A percentile compares a stretch with the other conserved stretches of the same genome.
Evolutionary conservation across 2,113 vertebrate species (phyloP).

Genomic region (Cathartes aura): DNA sequence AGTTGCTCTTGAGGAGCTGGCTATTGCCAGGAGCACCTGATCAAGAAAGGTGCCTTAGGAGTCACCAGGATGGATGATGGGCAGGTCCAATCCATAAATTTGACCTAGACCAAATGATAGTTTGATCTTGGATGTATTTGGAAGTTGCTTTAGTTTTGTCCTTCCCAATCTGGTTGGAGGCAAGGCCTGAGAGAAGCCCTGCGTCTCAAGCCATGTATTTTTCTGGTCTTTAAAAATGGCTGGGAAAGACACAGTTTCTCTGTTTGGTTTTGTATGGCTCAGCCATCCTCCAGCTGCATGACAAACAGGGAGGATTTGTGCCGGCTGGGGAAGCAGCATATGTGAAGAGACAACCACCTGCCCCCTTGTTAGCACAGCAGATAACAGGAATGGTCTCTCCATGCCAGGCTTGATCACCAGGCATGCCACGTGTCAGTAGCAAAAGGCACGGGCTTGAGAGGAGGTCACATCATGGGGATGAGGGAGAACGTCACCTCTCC

Average conservation of each 20-base stretch:
- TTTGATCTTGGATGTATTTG: neutral
- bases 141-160: neutral
- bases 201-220: neutral
- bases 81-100: neutral
- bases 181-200: neutral
- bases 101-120: neutral
- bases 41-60: neutral
- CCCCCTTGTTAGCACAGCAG: neutral
- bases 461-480: neutral
- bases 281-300: neutral
- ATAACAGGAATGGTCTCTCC: neutral
- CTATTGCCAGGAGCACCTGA: neutral
- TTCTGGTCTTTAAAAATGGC: neutral
- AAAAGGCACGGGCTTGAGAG: accelerated
- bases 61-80: neutral
- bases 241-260: neutral
- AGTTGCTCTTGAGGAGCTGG: neutral
- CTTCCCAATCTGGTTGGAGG: neutral
- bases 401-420: neutral
- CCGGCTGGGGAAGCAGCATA: neutral
- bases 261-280: neutral
- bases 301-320: neutral
- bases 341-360: neutral
- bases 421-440: accelerated
- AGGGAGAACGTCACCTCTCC: neutral